These are phyloP conservation scores for Peromyscus melanophrys DNA, from an alignment of 2,797 vertebrate genomes.

Conservation along the genomic window DNA sequence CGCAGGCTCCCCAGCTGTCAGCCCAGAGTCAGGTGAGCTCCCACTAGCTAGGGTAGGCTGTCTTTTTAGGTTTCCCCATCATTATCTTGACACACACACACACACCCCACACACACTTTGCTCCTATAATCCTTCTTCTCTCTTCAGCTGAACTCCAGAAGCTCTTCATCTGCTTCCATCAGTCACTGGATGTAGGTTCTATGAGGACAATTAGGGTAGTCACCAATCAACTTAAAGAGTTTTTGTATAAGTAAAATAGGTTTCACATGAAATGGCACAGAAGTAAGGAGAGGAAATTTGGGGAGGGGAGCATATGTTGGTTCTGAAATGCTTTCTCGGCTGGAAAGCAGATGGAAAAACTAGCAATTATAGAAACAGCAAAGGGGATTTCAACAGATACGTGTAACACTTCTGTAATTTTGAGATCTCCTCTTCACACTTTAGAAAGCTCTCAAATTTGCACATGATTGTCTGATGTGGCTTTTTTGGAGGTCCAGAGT, in stretches of 20 bases:
- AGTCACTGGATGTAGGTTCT: too few species aligned
- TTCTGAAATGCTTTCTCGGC: conserved; percentile 56
- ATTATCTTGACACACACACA: too few species aligned
- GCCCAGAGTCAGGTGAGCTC: too few species aligned
- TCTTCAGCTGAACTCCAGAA: too few species aligned
- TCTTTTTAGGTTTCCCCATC: too few species aligned
- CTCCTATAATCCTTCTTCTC: too few species aligned
- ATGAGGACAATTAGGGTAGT: too few species aligned
- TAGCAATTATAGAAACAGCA: conserved; percentile 42
- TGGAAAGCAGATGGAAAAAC: conserved; percentile 51
- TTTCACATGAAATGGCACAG: neutral
- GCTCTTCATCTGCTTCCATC: too few species aligned
- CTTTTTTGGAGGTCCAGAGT: conserved; percentile 26
- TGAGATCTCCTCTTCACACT: conserved; percentile 54
- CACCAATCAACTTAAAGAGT: neutral
- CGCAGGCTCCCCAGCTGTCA: too few species aligned
- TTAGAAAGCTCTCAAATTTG: conserved; percentile 42
- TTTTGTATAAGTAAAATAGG: neutral
- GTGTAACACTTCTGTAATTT: neutral
- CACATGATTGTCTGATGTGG: conserved; percentile 55
- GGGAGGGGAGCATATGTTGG: neutral
- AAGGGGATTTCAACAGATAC: conserved; percentile 9
- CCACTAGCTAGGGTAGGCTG: too few species aligned
- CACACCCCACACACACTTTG: too few species aligned
- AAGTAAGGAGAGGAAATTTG: neutral